phyloP scores from a whole-genome alignment of 2,797 vertebrate species.

The Malurus splendens region DNA sequence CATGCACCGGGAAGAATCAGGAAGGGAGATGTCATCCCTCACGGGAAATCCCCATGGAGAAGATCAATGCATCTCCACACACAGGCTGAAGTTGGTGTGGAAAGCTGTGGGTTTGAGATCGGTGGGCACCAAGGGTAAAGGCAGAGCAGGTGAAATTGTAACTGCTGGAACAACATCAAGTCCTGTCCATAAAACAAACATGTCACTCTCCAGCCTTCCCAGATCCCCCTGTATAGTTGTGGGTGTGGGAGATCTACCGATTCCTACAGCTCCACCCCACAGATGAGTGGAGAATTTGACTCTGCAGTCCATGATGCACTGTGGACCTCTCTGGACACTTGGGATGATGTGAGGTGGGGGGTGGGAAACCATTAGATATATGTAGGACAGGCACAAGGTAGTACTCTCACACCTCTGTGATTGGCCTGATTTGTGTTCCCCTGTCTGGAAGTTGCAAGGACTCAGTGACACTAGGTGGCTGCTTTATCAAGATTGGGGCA shows the following conservation, averaged over 20 bases:
- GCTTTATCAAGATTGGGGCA: neutral
- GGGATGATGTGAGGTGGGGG: rapidly evolving
- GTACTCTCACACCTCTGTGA: too few relatives aligned
- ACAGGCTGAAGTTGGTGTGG: rapidly evolving
- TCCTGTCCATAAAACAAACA: rapidly evolving
- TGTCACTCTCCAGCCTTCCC: neutral
- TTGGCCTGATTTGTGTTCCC: neutral
- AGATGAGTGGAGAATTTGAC: rapidly evolving
- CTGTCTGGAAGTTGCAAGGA: neutral
- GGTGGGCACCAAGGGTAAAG: rapidly evolving
- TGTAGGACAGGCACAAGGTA: neutral
- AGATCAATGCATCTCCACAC: rapidly evolving
- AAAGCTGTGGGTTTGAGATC: neutral
- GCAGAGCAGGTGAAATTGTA: neutral
- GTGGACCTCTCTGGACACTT: too few relatives aligned
- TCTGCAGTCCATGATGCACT: rapidly evolving
- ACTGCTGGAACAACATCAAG: neutral
- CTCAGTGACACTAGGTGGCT: neutral
- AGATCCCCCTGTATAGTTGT: neutral
- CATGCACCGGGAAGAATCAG: rapidly evolving
- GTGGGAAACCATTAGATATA: rapidly evolving
- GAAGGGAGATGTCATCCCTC: rapidly evolving
- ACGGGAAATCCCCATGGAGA: rapidly evolving
- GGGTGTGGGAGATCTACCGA: rapidly evolving
- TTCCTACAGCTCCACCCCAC: neutral